Evolutionary conservation across 2,888 invertebrate species (phyloP).

Genomic region (Aleiodes leptofemur): DNA sequence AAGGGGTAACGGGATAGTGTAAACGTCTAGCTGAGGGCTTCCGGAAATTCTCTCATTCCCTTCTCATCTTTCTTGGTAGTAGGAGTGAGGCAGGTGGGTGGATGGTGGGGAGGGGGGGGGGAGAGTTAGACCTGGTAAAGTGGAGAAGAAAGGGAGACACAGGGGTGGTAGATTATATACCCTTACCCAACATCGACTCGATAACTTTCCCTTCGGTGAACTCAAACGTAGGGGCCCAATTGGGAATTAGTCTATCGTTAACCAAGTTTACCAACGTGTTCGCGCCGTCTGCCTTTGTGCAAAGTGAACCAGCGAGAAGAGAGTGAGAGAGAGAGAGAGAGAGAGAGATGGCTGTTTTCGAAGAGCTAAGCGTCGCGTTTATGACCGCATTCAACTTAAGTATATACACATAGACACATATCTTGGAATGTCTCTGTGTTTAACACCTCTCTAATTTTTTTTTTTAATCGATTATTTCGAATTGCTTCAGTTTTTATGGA

Average conservation of each 20-base stretch:
- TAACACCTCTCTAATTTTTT: constrained; percentile 4
- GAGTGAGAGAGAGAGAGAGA: not conserved
- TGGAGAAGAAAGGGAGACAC: constrained; percentile 23
- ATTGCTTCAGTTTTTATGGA: not conserved
- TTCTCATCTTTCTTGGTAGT: constrained; percentile 14
- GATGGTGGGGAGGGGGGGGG: too few relatives aligned
- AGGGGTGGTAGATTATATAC: constrained; percentile 39
- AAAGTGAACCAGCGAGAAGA: constrained; percentile 47
- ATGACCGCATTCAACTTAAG: constrained; percentile 26
- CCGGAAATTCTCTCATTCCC: constrained; percentile 20
- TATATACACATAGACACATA: constrained; percentile 9
- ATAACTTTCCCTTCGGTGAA: constrained; percentile 58
- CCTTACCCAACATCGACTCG: constrained; percentile 42
- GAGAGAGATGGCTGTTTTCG: constrained; percentile 21
- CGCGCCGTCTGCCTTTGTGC: constrained; percentile 59
- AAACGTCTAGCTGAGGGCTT: constrained; percentile 27
- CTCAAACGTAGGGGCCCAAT: constrained; percentile 57
- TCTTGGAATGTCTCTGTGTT: constrained; percentile 8
- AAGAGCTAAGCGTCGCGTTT: constrained; percentile 29
- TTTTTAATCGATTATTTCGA: not conserved
- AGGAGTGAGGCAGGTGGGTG: not conserved
- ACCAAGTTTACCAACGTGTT: constrained; percentile 64
- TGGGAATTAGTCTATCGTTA: constrained; percentile 71
- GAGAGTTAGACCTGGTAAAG: not conserved
- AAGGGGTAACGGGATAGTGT: not conserved